Conservation (phyloP, 2,113 vertebrate genomes). For the Ornithorhynchus anatinus region DNA sequence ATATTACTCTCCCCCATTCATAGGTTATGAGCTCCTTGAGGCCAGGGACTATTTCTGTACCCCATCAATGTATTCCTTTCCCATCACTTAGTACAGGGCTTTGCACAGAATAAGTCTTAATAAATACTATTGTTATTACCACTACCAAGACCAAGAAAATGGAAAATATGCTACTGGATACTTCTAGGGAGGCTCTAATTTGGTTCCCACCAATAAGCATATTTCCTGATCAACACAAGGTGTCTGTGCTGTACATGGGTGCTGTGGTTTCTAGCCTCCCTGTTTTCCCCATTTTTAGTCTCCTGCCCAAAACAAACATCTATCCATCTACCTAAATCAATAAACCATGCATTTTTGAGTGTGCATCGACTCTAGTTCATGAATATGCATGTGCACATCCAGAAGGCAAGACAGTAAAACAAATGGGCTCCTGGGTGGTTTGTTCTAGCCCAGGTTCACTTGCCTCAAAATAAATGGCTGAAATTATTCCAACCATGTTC, state of each 20-base stretch:
- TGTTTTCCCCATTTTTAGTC: neutral
- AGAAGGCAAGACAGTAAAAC: slow-evolving; percentile 28
- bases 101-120: too few relatives aligned
- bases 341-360: slow-evolving; percentile 44
- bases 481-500: neutral
- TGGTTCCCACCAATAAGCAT: too few relatives aligned
- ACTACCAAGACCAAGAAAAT: too few relatives aligned
- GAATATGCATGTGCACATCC: slow-evolving; percentile 41
- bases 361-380: slow-evolving; percentile 6
- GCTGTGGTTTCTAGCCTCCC: neutral
- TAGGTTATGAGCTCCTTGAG: too few relatives aligned
- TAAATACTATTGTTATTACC: too few relatives aligned
- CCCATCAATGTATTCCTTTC: too few relatives aligned
- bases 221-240: too few relatives aligned
- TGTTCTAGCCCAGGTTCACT: neutral
- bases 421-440: neutral
- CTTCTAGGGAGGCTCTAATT: too few relatives aligned
- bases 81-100: too few relatives aligned
- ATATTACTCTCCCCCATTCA: too few relatives aligned
- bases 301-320: neutral
- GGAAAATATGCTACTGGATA: too few relatives aligned
- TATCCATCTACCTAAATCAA: slow-evolving; percentile 45
- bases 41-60: too few relatives aligned
- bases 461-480: neutral
- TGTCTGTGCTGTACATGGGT: rapidly evolving